Evolutionary conservation across 2,797 vertebrate genomes (phyloP).

Genomic region (Aulostomus chinensis): DNA sequence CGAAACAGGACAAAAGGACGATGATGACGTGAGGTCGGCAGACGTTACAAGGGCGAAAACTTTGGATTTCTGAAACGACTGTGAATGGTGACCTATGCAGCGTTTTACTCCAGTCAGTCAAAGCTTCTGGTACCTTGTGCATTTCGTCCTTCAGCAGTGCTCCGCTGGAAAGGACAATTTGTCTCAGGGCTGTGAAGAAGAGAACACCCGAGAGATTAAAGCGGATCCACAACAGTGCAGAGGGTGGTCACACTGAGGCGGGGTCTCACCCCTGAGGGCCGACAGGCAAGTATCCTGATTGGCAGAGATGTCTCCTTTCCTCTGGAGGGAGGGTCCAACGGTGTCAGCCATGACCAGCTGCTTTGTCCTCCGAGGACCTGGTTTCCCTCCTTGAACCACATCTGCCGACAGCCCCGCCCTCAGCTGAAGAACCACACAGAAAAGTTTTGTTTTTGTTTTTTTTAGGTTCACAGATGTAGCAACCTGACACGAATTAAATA

Average conservation of each 20-base stretch:
- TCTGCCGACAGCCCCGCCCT: constrained; percentile 69
- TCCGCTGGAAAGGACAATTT: constrained; percentile 82
- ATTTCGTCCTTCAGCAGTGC: constrained; percentile 87
- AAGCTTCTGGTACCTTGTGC: constrained; percentile 93
- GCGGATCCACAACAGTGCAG: not conserved
- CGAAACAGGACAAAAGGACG: not conserved
- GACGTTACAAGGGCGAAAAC: no score
- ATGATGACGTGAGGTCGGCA: no score
- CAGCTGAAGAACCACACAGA: constrained; percentile 66
- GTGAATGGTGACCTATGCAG: no score
- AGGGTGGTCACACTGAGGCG: not conserved
- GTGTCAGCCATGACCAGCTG: constrained; percentile 67
- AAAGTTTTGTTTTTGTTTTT: no score
- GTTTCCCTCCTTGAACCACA: constrained; percentile 76
- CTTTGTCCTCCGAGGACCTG: constrained; percentile 77
- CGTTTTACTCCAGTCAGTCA: no score
- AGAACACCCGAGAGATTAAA: not conserved
- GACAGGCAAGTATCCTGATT: constrained; percentile 84
- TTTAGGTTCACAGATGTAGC: no score
- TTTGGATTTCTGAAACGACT: no score
- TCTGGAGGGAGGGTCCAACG: constrained; percentile 60
- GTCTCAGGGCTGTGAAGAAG: constrained; percentile 77
- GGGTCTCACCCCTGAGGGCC: constrained; percentile 81
- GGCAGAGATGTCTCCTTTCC: constrained; percentile 84
- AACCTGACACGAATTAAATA: no score